Conservation (phyloP, 2,888 invertebrate species). For the Clistopyga incitator region DNA sequence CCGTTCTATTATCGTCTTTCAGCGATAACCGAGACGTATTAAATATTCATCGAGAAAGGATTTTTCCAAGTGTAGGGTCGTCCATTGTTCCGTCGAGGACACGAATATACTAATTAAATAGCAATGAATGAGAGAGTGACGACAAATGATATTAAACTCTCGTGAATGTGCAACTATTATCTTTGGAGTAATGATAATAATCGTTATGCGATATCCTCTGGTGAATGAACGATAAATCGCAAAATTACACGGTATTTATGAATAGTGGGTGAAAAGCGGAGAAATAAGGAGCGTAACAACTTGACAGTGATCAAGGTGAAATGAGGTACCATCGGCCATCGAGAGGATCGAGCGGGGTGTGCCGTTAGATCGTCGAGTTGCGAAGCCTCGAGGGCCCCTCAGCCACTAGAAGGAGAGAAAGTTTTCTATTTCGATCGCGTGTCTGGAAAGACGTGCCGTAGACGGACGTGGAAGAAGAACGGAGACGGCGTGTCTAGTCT, state of each 20-base stretch:
- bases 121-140: conserved; percentile 33
- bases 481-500: conserved; percentile 18
- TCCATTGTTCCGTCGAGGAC: background rate
- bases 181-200: background rate
- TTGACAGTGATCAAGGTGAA: conserved; percentile 46
- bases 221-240: background rate
- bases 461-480: conserved; percentile 24
- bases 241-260: background rate
- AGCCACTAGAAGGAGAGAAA: conserved; percentile 70
- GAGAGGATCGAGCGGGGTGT: conserved; percentile 43
- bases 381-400: conserved; percentile 23
- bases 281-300: background rate
- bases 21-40: conserved; percentile 22
- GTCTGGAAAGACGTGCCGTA: conserved; percentile 36
- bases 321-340: conserved; percentile 28
- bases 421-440: conserved; percentile 61
- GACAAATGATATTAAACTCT: conserved; percentile 20
- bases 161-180: background rate
- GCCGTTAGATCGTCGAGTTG: conserved; percentile 53
- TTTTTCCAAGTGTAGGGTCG: conserved; percentile 14
- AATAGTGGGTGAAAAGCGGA: background rate
- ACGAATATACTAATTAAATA: background rate
- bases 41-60: conserved; percentile 35
- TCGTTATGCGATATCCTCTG: background rate
- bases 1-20: conserved; percentile 50